Conservation (phyloP, 2,113 vertebrate species). For the Agapornis roseicollis region DNA sequence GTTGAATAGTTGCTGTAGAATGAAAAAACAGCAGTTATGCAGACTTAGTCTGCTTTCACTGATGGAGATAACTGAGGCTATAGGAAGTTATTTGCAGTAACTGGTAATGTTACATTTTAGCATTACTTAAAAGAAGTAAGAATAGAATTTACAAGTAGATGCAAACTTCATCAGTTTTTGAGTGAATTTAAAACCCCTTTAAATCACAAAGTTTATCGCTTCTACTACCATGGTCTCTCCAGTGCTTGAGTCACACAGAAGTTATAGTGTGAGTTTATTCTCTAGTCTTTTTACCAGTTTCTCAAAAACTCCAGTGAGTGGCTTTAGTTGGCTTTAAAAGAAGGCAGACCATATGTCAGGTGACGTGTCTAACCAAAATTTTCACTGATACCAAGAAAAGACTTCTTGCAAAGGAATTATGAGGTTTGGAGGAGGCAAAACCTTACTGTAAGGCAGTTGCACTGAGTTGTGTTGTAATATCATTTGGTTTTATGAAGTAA, state of each 20-base stretch:
- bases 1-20: not conserved
- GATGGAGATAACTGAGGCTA: not conserved
- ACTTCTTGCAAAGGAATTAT: fast-evolving
- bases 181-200: not conserved
- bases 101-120: not conserved
- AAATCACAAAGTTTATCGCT: not conserved
- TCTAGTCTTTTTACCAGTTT: not conserved
- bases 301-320: not conserved
- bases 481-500: not conserved
- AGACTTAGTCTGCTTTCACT: not conserved
- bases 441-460: not conserved
- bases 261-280: not conserved
- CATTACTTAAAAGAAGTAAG: not conserved
- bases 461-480: not conserved
- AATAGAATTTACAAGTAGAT: not conserved
- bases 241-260: not conserved
- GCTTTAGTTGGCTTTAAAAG: not conserved
- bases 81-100: not conserved
- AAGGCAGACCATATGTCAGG: not conserved
- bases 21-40: not conserved
- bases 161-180: not conserved
- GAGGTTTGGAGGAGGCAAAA: not conserved
- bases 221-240: not conserved
- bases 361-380: not conserved
- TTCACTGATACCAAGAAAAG: not conserved